phyloP scores from a whole-genome alignment of 1,140 invertebrate species.

The Drosophila ohnishii region DNA sequence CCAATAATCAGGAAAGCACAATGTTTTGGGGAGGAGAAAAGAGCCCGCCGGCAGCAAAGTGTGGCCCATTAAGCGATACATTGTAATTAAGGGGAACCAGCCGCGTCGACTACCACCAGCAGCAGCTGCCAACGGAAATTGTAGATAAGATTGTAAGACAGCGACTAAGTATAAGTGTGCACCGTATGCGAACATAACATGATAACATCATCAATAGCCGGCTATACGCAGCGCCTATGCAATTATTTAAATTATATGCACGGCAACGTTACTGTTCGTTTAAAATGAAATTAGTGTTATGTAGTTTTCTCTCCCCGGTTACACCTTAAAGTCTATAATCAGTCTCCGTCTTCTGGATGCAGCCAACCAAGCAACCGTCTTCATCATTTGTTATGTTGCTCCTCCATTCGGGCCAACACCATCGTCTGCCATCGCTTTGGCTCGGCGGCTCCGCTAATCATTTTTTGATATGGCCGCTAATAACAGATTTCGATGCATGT shows the following conservation, averaged over 20 bases:
- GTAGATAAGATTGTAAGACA: slow-evolving; percentile 69
- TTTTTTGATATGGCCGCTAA: slow-evolving; percentile 67
- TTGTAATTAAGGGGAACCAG: slow-evolving; percentile 66
- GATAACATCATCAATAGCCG: slow-evolving; percentile 76
- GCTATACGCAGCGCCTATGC: slow-evolving; percentile 49
- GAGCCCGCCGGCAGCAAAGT: slow-evolving; percentile 57
- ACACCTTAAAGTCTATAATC: slow-evolving; percentile 61
- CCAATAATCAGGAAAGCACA: slow-evolving; percentile 46
- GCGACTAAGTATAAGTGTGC: slow-evolving; percentile 48
- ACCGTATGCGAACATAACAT: slow-evolving; percentile 51
- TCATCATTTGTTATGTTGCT: slow-evolving; percentile 38
- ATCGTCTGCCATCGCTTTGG: slow-evolving; percentile 27
- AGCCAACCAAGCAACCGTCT: slow-evolving; percentile 26
- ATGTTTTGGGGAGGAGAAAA: slow-evolving; percentile 24
- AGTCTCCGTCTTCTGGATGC: slow-evolving; percentile 34
- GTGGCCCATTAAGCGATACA: slow-evolving; percentile 71
- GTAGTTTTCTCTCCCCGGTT: slow-evolving; percentile 45
- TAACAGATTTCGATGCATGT: slow-evolving; percentile 44
- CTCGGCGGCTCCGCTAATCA: slow-evolving; percentile 57
- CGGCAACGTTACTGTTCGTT: slow-evolving; percentile 66
- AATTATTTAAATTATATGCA: slow-evolving; percentile 77
- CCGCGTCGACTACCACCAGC: slow-evolving; percentile 48
- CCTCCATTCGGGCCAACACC: slow-evolving; percentile 42
- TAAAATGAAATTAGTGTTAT: slow-evolving; percentile 80
- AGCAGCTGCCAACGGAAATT: slow-evolving; percentile 73